Conservation (phyloP, 2,113 vertebrate genomes). For the Stigmatopora nigra region DNA sequence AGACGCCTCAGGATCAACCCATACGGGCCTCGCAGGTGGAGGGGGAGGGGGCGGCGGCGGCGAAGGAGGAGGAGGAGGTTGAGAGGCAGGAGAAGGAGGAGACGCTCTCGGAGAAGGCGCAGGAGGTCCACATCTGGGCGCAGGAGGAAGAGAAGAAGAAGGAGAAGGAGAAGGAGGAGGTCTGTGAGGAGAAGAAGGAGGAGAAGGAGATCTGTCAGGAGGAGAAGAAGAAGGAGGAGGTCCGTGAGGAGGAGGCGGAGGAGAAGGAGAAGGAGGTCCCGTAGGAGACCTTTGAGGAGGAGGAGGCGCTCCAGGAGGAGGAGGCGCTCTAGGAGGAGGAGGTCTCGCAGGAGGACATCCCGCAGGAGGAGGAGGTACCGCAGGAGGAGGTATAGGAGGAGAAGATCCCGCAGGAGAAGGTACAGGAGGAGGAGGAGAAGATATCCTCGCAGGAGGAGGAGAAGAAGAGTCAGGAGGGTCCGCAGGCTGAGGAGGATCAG, state of each 20-base stretch:
- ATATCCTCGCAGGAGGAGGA: not conserved
- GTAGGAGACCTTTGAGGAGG: not conserved
- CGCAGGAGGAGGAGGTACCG: not conserved
- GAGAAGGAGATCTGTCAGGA: conserved; percentile 2
- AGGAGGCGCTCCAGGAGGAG: not conserved
- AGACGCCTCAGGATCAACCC: conserved; percentile 49
- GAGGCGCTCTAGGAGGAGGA: not conserved
- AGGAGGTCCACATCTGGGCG: not conserved
- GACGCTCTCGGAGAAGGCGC: not conserved
- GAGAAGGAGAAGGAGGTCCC: not conserved
- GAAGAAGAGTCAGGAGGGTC: not conserved
- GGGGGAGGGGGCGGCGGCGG: not conserved
- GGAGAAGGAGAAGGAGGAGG: conserved; percentile 2
- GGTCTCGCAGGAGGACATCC: not conserved
- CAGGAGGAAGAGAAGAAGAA: not conserved
- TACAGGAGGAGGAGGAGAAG: not conserved
- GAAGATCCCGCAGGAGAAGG: not conserved
- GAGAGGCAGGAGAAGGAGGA: not conserved
- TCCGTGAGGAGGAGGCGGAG: not conserved
- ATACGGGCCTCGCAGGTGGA: not conserved
- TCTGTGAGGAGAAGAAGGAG: not conserved
- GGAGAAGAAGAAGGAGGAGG: not conserved
- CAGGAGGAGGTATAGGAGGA: not conserved
- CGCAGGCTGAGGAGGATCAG: not conserved
- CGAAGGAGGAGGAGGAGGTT: not conserved